Evolutionary conservation across 2,888 invertebrate genomes (phyloP).

Genomic region (Hirtodrosophila trivittata): DNA sequence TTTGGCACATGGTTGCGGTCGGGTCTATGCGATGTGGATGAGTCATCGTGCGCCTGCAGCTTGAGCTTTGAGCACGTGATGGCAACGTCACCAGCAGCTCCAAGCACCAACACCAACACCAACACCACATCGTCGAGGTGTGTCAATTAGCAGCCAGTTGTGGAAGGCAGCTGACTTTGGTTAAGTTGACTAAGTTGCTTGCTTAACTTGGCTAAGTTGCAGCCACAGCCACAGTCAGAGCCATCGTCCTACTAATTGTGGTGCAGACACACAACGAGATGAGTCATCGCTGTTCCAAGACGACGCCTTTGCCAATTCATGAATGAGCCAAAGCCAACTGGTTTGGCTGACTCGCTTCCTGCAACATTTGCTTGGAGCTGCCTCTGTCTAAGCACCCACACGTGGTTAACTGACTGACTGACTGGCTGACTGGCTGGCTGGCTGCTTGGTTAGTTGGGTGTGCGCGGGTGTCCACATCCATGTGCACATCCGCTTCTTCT

Average conservation of each 20-base stretch:
- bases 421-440: conserved; percentile 10
- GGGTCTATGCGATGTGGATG: conserved; percentile 42
- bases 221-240: conserved; percentile 8
- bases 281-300: conserved; percentile 41
- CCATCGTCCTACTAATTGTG: conserved; percentile 60
- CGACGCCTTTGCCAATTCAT: conserved; percentile 66
- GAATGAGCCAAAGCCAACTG: conserved; percentile 43
- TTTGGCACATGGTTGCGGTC: conserved; percentile 55
- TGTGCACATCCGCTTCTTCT: conserved; percentile 67
- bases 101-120: conserved; percentile 5
- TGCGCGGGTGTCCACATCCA: conserved; percentile 57
- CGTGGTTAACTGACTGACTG: conserved; percentile 34
- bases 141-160: conserved; percentile 74
- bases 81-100: conserved; percentile 31
- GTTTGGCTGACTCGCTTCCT: conserved; percentile 41
- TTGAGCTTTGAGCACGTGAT: conserved; percentile 63
- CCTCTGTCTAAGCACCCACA: conserved; percentile 61
- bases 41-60: conserved; percentile 50
- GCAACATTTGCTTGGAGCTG: conserved; percentile 23
- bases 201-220: conserved; percentile 20
- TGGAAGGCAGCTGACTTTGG: conserved; percentile 31
- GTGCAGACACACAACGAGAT: conserved; percentile 7
- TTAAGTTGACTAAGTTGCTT: conserved; percentile 36
- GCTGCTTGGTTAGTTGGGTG: conserved; percentile 12
- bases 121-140: conserved; percentile 55